These are phyloP conservation scores for Cerastis leucographa DNA, from an alignment of 2,888 invertebrate genomes.

Conservation along the genomic window DNA sequence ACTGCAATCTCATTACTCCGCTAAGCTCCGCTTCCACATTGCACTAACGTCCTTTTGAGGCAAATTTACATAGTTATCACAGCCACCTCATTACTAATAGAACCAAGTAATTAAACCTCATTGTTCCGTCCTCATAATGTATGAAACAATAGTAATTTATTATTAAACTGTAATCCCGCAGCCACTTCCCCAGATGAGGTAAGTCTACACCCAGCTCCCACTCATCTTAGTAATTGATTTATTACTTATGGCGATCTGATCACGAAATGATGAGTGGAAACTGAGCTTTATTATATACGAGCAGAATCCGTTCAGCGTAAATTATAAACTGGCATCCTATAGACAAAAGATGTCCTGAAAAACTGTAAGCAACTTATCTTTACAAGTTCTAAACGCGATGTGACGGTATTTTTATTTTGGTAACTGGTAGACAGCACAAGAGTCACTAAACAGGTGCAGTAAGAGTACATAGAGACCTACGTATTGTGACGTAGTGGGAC, in stretches of 20 bases:
- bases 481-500: not conserved
- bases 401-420: not conserved
- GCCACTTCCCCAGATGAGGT: constrained; percentile 57
- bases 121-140: constrained; percentile 33
- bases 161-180: constrained; percentile 62
- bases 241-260: constrained; percentile 61
- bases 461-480: not conserved
- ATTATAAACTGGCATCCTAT: not conserved
- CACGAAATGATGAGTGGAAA: constrained; percentile 28
- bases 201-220: constrained; percentile 56
- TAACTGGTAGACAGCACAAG: not conserved
- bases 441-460: not conserved
- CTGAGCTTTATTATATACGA: not conserved
- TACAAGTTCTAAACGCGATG: not conserved
- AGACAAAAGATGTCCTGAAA: not conserved
- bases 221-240: constrained; percentile 67
- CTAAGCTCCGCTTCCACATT: not conserved
- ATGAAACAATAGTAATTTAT: constrained; percentile 61
- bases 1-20: constrained; percentile 7
- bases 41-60: not conserved
- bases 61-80: constrained; percentile 7
- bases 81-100: constrained; percentile 9
- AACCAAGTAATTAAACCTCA: constrained; percentile 37
- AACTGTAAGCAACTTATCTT: constrained; percentile 9
- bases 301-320: not conserved